Base-by-base conservation (phyloP, 92 coral and sea anemone species). In the Phymanthus crucifer region DNA sequence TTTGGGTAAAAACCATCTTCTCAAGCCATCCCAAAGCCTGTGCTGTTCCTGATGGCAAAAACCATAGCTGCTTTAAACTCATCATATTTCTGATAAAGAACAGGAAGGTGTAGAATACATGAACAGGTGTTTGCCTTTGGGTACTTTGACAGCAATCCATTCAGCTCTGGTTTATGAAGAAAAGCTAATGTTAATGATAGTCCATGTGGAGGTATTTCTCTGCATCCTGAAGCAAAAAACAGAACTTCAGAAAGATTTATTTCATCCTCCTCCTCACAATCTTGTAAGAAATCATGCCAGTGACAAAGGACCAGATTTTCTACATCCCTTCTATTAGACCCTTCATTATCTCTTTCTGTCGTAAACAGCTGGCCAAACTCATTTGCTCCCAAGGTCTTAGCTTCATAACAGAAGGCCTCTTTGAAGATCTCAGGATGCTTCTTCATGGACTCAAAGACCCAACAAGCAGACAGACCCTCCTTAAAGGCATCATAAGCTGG, bases 1-100 rank as follows among this genome's bases (percentile, higher is more conserved):
- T 50, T 50, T 50, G 57, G 23, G 57, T 50, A 50, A 50, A 48
- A 48, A 12, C 57, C 57, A 24, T n/a, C 66, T 14, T 32, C 29
- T 79, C 77, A 82, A 46, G 79, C 80, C 71, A 76, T 81, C n/a
- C 90, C 90, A 86, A 86, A 81, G 45, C 90, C 87, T 57, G 65
- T 82, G 79, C 83, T 76, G 72, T 86, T 86, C 18, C 75, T 69
- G 64, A 86, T 70, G 43, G 90, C 90, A 82, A 83, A 82, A 52
- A 83, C 76, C 80, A 83, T 83, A 56, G 91, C 83, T 80, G 57
- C 80, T 67, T 65, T 81, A 65, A 89, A 89, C 26, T 73, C 70
- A 12, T 71, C 72, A 52, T 82, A 89, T 52, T 78, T 72, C 67
- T 85, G n/a, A 40, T 83, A 88, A 19, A 38, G 12, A 35, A 72